These are phyloP conservation scores for Drosophila paulistorum DNA, from an alignment of 1,140 invertebrate genomes.

Conservation along the genomic window DNA sequence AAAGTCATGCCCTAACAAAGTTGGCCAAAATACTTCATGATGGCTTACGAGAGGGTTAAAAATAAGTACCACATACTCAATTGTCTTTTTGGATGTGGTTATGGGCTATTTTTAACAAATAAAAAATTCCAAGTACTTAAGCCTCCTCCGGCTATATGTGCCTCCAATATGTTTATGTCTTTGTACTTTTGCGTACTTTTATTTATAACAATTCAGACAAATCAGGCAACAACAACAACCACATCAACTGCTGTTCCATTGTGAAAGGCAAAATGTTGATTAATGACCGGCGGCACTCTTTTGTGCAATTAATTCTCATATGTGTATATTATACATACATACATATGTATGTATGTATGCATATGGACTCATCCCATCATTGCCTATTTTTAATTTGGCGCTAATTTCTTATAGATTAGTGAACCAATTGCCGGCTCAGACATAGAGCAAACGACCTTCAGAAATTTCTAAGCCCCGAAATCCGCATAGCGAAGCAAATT, in stretches of 20 bases:
- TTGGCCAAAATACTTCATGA: constrained; percentile 1
- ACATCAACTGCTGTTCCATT: background rate
- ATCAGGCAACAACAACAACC: constrained; percentile 22
- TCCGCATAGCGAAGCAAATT: constrained; percentile 81
- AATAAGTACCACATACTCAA: constrained; percentile 31
- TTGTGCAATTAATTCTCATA: constrained; percentile 51
- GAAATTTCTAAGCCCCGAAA: constrained; percentile 62
- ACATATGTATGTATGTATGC: constrained; percentile 20
- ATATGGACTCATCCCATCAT: constrained; percentile 66
- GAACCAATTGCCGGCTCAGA: constrained; percentile 46
- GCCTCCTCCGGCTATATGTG: constrained; percentile 9
- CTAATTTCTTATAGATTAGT: constrained; percentile 59
- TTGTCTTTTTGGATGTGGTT: background rate
- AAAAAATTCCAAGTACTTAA: constrained; percentile 20
- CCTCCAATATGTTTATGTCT: background rate
- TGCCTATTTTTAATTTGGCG: constrained; percentile 69
- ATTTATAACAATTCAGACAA: constrained; percentile 45
- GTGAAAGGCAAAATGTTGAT: constrained; percentile 66
- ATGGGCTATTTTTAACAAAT: constrained; percentile 29
- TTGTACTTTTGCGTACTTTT: constrained; percentile 25
- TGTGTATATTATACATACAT: background rate
- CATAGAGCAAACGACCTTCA: constrained; percentile 69
- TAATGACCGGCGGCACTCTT: constrained; percentile 61
- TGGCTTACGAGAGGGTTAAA: constrained; percentile 32
- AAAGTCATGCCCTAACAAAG: constrained; percentile 15